Evolutionary conservation across 2,888 invertebrate species (phyloP), one percentile per base, ranked within the genome.

Genomic region (Troides oblongomaculatus): DNA sequence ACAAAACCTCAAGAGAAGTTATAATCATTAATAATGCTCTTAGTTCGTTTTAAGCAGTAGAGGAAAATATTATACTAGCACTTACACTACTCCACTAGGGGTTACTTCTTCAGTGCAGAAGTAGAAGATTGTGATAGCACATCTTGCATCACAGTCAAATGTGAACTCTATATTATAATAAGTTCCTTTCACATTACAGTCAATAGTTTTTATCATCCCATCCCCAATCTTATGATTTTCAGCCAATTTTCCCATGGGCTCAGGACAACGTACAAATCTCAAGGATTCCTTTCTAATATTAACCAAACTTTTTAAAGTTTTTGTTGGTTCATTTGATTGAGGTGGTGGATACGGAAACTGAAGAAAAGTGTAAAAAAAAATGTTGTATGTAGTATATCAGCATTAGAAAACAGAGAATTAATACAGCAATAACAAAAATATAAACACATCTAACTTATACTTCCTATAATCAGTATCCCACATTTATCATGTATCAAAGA

Each of bases 291-390:
- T 99, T 62, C 99, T 94, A 72, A 99, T 99, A 85, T 99, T 99
- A 0, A 99, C 96, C 68, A 99, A 92, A 85, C 99, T 97, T 89
- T 99, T 98, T 58, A 99, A 87, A 0, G 99, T 99, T 90, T 98
- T 98, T 18, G 99, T 99, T 46, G 99, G 99, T 84, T 99, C 99
- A 84, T 97, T 98, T 17, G 98, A 97, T 85, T 98, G 97, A 30
- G 98, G 98, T 8, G 98, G 98, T 60, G 98, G 98, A 90, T 99
- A 99, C 0, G 99, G 99, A 92, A 99, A 99, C 97, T 98, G 88
- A 72, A 93, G 43, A 65, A 36, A 61, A 46, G 18, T 17, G 17
- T 58, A 21, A 21, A 23, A 21, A 21, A 58, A 3, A 58, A 18
- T 39, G 10, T 39, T 39, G 1, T 39, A 39, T 10, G 39, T 39